Evolutionary conservation across 2,797 vertebrate genomes (phyloP), one percentile per base, ranked within the genome.

Genomic region (Mormyrops attenuatus): DNA sequence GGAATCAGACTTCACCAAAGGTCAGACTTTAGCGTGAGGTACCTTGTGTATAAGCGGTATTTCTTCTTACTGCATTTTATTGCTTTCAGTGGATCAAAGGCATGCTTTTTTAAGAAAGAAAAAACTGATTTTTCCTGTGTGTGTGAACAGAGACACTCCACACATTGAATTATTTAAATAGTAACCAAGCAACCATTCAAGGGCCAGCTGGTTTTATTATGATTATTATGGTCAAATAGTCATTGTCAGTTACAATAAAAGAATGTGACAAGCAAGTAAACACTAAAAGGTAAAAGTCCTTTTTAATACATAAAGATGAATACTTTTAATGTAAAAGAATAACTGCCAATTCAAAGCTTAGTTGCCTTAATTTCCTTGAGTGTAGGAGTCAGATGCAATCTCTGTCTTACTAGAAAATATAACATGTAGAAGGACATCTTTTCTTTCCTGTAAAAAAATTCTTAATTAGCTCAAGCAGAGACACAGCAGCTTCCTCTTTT

Each of bases 401-500:
- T 95, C 91, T 93, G 89, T 93, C 89, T 92, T 93, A 91, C 92
- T 41, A 87, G 92, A 94, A 94, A 94, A 95, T 94, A 92, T 88
- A 30, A 93, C 95, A 96, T 96, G 92, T 92, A 95, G 95, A 93
- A 92, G 89, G 95, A 96, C 93, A 89, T 92, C 93, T 92, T 93
- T 94, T 92, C 90, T 89, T 93, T 90, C 87, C 91, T 90, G 26
- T 26, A 73, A 91, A 89, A 89, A 80, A 92, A 91, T 90, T 93
- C 94, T 94, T 95, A 96, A 96, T 96, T 96, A 96, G 94, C 92
- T 91, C 90, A 91, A 88, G 90, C 89, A 92, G 93, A 93, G 90
- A 90, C 93, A 93, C 85, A 95, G 95, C 93, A 92, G 82, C 66
- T 88, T 89, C 93, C 90, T 93, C 89, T 88, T 89, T 93, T 92